Percentiles rank a stretch among this genome's conserved stretches.
Conservation (phyloP, 2,888 invertebrate genomes). For the Subacronicta megacephala region DNA sequence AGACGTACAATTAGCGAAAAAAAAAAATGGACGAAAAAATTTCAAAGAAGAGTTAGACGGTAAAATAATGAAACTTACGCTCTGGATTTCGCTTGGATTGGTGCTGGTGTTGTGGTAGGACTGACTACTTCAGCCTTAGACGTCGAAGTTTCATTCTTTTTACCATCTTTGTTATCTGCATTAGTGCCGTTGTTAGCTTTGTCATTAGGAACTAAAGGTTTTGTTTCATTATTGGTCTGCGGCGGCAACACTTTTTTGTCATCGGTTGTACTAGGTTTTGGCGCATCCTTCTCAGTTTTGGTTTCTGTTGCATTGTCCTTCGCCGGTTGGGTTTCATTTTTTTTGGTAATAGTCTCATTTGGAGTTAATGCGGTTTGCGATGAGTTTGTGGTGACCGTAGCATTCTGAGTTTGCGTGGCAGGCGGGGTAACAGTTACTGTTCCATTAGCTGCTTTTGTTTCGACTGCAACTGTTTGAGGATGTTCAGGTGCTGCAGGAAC, state of each 20-base stretch:
- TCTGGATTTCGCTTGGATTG: slow-evolving; percentile 67
- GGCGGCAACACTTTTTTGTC: slow-evolving; percentile 22
- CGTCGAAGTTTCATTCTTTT: slow-evolving; percentile 43
- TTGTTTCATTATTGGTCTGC: slow-evolving; percentile 17
- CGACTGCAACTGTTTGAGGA: background rate
- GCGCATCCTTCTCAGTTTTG: slow-evolving; percentile 12
- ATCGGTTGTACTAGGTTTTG: slow-evolving; percentile 24
- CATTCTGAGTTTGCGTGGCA: background rate
- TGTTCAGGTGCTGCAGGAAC: slow-evolving; percentile 1
- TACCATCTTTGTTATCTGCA: slow-evolving; percentile 36
- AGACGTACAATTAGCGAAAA: too few species aligned
- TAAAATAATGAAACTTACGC: slow-evolving; percentile 66
- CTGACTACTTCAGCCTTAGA: slow-evolving; percentile 52
- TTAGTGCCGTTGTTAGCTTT: slow-evolving; percentile 40
- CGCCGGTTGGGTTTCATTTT: slow-evolving; percentile 21
- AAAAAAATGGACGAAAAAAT: too few species aligned
- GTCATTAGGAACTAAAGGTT: slow-evolving; percentile 1
- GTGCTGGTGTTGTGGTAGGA: slow-evolving; percentile 57
- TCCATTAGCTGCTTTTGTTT: background rate
- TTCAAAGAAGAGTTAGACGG: too few species aligned
- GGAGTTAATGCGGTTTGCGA: slow-evolving; percentile 4
- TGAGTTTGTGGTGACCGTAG: slow-evolving; percentile 7
- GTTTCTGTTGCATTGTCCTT: slow-evolving; percentile 28
- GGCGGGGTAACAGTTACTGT: background rate
- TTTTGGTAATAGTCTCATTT: slow-evolving; percentile 10